Conservation (phyloP, 64 coral and sea anemone species). For the Pachyseris speciosa region DNA sequence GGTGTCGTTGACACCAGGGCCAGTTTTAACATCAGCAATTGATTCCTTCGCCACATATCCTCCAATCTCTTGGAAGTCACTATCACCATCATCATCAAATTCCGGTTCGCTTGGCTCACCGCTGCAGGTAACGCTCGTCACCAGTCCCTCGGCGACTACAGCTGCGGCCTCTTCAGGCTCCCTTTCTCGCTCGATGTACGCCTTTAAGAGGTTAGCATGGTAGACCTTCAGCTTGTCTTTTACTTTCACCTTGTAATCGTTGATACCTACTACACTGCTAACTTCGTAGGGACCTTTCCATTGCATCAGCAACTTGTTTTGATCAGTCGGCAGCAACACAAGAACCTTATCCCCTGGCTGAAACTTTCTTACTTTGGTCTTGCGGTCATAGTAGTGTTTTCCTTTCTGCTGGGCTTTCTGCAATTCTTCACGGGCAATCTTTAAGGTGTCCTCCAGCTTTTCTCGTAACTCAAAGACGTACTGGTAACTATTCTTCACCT, state of each 20-base stretch:
- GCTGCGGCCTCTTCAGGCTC: background rate
- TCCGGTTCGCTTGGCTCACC: no score
- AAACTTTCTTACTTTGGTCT: no score
- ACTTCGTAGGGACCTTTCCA: slow-evolving; percentile 55
- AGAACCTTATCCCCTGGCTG: no score
- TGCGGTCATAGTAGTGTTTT: slow-evolving; percentile 59
- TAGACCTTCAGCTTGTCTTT: background rate
- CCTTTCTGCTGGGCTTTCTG: background rate
- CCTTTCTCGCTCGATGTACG: slow-evolving; percentile 15
- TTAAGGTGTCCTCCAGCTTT: background rate
- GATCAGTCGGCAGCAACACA: no score
- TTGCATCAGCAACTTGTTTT: slow-evolving; percentile 35
- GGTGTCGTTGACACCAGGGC: background rate
- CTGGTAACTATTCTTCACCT: slow-evolving; percentile 56
- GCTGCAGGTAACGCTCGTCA: no score
- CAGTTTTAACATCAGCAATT: background rate
- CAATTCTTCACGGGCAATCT: slow-evolving; percentile 17
- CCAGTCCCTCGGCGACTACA: background rate
- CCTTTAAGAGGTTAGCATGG: slow-evolving; percentile 48
- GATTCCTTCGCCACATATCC: no score
- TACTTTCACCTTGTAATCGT: no score
- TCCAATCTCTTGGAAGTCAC: background rate
- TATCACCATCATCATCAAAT: background rate
- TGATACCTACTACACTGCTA: no score
- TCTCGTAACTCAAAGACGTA: no score